A percentile compares a stretch with the other conserved stretches of the same genome.
Evolutionary conservation across 2,113 vertebrate genomes (phyloP).

Genomic region (Trichomycterus rosablanca): DNA sequence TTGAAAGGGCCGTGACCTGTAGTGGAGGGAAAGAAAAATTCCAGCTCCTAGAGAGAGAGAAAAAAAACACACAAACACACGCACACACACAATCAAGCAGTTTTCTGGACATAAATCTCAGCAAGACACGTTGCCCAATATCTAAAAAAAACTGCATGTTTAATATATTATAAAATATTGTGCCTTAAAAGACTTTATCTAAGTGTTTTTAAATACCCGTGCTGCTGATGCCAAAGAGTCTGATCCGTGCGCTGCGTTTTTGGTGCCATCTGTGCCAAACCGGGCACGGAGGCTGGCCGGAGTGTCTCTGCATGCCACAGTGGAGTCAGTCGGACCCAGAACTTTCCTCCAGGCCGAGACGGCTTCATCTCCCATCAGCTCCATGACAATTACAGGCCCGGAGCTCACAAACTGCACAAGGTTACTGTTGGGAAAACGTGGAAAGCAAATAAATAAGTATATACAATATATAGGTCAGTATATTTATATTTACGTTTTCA

Average conservation of each 20-base stretch:
- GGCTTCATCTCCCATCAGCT: constrained; percentile 86
- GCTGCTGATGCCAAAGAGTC: constrained; percentile 85
- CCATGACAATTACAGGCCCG: constrained; percentile 85
- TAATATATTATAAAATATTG: background rate
- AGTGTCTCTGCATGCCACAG: constrained; percentile 68
- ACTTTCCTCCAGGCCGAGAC: constrained; percentile 79
- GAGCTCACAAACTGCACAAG: constrained; percentile 82
- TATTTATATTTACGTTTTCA: no score
- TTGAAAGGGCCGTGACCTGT: constrained; percentile 78
- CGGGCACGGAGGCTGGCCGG: constrained; percentile 70
- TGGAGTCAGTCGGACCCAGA: constrained; percentile 75
- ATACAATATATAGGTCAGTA: no score
- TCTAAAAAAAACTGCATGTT: no score
- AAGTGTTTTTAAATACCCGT: constrained; percentile 64
- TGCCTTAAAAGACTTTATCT: background rate
- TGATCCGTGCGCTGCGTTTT: constrained; percentile 81
- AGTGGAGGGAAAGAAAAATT: constrained; percentile 91
- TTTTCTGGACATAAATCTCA: no score
- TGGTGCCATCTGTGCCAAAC: constrained; percentile 76
- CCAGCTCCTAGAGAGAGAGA: constrained; percentile 75
- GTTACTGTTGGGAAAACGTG: constrained; percentile 71
- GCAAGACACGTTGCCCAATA: no score
- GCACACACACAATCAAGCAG: no score
- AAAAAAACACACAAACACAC: background rate
- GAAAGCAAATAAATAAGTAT: background rate